Conservation (phyloP, 2,797 vertebrate species). For the Sparidentex hasta region DNA sequence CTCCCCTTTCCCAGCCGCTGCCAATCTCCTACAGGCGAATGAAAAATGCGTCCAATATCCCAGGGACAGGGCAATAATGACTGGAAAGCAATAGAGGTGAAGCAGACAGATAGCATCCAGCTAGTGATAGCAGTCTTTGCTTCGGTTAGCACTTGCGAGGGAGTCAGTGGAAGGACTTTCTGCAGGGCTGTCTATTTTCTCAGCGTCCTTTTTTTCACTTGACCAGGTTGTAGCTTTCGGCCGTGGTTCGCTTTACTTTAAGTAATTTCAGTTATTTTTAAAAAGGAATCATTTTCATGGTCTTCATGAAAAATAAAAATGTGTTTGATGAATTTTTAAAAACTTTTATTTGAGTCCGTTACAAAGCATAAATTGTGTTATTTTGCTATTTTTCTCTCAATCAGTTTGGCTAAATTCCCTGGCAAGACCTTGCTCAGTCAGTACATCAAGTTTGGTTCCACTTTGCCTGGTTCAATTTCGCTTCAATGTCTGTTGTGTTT, state of each 20-base stretch:
- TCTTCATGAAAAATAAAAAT: not conserved
- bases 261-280: too few species aligned
- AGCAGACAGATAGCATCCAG: conserved; percentile 80
- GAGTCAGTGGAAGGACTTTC: conserved; percentile 57
- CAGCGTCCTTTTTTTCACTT: conserved; percentile 2
- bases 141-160: conserved; percentile 77
- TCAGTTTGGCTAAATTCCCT: not conserved
- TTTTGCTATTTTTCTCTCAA: not conserved
- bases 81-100: conserved; percentile 83
- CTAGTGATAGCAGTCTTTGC: conserved; percentile 78
- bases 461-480: not conserved
- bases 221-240: conserved; percentile 19
- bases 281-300: not conserved
- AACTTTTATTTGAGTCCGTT: not conserved
- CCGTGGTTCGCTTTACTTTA: not conserved
- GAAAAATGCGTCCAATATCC: conserved; percentile 83
- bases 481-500: conserved; percentile 3
- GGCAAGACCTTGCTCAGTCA: not conserved
- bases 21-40: conserved; percentile 79
- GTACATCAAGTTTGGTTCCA: not conserved
- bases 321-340: not conserved
- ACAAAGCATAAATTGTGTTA: too few species aligned
- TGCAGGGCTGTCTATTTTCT: conserved; percentile 54
- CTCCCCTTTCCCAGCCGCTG: conserved; percentile 53
- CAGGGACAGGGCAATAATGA: conserved; percentile 81